These are phyloP conservation scores for Empidonax alnorum DNA, from an alignment of 2,113 vertebrate species.

Conservation along the genomic window DNA sequence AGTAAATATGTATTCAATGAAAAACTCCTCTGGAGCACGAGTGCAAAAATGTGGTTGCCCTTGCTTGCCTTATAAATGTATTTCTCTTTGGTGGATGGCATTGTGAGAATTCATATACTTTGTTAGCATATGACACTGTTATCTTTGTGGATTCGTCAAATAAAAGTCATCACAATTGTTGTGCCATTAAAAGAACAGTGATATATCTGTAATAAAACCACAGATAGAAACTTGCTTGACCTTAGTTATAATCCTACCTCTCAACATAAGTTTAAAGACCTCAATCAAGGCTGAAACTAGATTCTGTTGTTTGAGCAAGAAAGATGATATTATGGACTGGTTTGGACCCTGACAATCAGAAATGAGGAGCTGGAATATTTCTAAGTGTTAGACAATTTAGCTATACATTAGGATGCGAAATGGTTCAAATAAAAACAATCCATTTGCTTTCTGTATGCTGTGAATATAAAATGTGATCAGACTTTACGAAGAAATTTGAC, in stretches of 20 bases:
- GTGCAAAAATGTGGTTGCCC: background rate
- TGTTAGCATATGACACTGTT: background rate
- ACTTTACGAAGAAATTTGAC: background rate
- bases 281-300: background rate
- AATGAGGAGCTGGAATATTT: background rate
- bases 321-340: background rate
- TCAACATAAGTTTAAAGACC: background rate
- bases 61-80: background rate
- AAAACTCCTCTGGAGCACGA: background rate
- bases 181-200: background rate
- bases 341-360: background rate
- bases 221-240: background rate
- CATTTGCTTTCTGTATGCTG: background rate
- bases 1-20: slow-evolving; percentile 38
- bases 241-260: background rate
- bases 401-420: background rate
- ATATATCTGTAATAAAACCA: background rate
- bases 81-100: background rate
- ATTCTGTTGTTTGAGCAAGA: background rate
- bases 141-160: background rate
- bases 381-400: background rate
- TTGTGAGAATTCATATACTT: background rate
- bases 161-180: background rate
- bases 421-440: background rate
- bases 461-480: background rate